Base-by-base conservation (phyloP, 2,113 vertebrate genomes). In the Alaudala cheleensis region DNA sequence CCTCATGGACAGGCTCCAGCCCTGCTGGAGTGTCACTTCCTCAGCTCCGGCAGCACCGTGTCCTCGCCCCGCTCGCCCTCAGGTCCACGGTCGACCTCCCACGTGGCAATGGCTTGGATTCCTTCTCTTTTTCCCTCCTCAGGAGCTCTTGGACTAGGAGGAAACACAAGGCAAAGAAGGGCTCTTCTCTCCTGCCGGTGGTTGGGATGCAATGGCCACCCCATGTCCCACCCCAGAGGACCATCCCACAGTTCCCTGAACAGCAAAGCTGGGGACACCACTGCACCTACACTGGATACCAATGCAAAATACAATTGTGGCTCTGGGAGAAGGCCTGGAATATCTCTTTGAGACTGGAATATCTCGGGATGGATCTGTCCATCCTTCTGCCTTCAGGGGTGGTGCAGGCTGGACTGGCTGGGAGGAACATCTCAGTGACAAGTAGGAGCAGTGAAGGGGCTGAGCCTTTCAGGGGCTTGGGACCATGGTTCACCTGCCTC, bases 71-170 rank as follows among this genome's bases (percentile, higher is more conserved):
- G 9, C 39, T 49, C 3, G 8, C 24, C n/a, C 4, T 2, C 19
- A 94, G 61, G 40, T 47, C 1, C 0, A 93, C 18, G 2, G 81
- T 54, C 4, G 69, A 28, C 12, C 10, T 78, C 51, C 29, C 14
- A 0, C 0, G 7, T 1, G 2, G 26, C 37, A 54, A 40, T 1
- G 7, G 19, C 24, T 28, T 2, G 0, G 11, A 9, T 5, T 29
- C 22, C 45, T 77, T 69, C 51, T 67, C 8, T 5, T 67, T 70
- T 8, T 95, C 93, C 78, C 53, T 86, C 50, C 12, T 71, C 64
- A 96, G 73, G 29, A 98, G 92, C 64, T 98, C 96, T 28, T 6
- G 78, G 33, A 96, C 98, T 98, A 47, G n/a, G n/a, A 47, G 49
- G 31, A 56, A 83, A 70, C 21, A 79, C 12, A 51, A 53, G 39